These are phyloP conservation scores for Whitmania pigra DNA, from an alignment of 1,140 invertebrate genomes.

Conservation along the genomic window DNA sequence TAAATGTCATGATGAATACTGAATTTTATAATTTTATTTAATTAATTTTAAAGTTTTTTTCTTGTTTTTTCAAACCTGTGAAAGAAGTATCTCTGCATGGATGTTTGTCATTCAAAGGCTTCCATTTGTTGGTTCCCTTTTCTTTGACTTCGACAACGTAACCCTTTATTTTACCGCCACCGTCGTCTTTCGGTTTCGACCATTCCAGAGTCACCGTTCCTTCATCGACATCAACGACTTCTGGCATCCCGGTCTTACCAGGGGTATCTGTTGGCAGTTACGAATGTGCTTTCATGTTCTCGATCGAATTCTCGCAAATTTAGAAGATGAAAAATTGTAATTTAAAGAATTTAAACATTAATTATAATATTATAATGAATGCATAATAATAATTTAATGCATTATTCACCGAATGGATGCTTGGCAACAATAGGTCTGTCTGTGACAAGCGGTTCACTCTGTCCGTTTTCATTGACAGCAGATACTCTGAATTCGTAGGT, in stretches of 20 bases:
- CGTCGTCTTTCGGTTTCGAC: constrained; percentile 80
- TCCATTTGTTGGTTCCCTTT: constrained; percentile 55
- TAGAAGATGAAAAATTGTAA: too few relatives aligned
- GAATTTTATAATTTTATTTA: too few relatives aligned
- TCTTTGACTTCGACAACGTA: constrained; percentile 58
- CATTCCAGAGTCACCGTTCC: constrained; percentile 64
- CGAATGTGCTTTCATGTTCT: not conserved
- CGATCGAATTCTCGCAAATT: too few relatives aligned
- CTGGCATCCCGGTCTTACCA: constrained; percentile 59
- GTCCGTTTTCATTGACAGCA: constrained; percentile 94
- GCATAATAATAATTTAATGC: too few relatives aligned
- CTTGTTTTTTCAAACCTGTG: constrained; percentile 38
- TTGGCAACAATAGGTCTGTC: constrained; percentile 75
- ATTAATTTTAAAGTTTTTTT: too few relatives aligned
- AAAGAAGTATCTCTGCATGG: constrained; percentile 64
- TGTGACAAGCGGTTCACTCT: constrained; percentile 79
- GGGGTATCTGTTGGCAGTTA: constrained; percentile 47
- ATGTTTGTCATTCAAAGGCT: constrained; percentile 62
- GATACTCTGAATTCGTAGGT: constrained; percentile 85
- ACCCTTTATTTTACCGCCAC: constrained; percentile 82
- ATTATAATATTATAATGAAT: too few relatives aligned
- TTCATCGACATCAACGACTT: constrained; percentile 67
- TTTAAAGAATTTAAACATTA: too few relatives aligned
- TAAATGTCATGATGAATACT: too few relatives aligned
- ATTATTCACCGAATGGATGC: constrained; percentile 69